Conservation (phyloP, 1,140 invertebrate genomes). For the Thaumetopoea pityocampa region DNA sequence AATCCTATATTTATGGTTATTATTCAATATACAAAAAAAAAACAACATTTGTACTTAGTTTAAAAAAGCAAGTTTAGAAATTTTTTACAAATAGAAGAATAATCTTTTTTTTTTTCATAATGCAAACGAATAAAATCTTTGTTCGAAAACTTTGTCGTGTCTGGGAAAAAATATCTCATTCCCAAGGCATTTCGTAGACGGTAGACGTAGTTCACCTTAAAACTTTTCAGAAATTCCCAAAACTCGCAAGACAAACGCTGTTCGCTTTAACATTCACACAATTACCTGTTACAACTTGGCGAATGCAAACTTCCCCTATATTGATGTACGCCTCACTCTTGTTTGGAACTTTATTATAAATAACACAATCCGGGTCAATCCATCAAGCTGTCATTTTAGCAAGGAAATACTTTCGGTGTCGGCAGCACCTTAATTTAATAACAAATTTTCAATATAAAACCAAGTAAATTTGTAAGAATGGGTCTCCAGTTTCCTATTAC, state of each 20-base stretch:
- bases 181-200: slow-evolving; percentile 14
- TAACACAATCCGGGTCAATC: slow-evolving; percentile 25
- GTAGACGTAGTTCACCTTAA: slow-evolving; percentile 9
- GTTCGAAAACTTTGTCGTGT: slow-evolving; percentile 17
- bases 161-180: slow-evolving; percentile 17
- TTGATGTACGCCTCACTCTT: slow-evolving; percentile 15
- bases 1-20: too few species aligned
- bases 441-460: slow-evolving; percentile 25
- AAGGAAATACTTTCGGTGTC: slow-evolving; percentile 16
- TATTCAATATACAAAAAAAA: too few species aligned
- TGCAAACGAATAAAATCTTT: slow-evolving; percentile 12
- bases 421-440: slow-evolving; percentile 16
- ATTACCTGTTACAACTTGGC: slow-evolving; percentile 17
- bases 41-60: neutral
- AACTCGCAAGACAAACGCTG: slow-evolving; percentile 19
- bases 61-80: neutral
- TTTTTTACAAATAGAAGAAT: too few species aligned
- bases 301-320: slow-evolving; percentile 16
- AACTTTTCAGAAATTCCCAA: slow-evolving; percentile 18
- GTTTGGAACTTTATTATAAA: slow-evolving; percentile 18
- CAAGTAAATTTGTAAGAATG: slow-evolving; percentile 24
- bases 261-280: slow-evolving; percentile 18
- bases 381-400: slow-evolving; percentile 25
- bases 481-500: slow-evolving; percentile 28
- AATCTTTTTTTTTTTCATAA: slow-evolving; percentile 11